phyloP scores from a whole-genome alignment of 2,797 vertebrate genomes.

The Emys orbicularis region DNA sequence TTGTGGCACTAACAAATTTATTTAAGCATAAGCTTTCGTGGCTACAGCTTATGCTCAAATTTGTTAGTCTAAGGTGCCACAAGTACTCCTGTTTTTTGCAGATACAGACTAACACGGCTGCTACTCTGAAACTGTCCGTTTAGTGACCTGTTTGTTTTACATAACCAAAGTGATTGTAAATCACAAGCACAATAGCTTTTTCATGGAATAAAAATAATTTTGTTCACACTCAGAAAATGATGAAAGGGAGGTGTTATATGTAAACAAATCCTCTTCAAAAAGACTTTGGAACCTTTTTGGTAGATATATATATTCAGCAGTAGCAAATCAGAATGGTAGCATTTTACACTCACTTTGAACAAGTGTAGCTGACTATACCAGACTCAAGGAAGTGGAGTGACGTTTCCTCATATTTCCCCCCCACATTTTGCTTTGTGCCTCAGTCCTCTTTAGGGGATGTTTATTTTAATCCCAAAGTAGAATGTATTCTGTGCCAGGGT shows the following conservation, averaged over 20 bases:
- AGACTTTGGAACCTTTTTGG: not conserved
- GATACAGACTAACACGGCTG: no score
- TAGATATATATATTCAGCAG: not conserved
- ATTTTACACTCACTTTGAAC: not conserved
- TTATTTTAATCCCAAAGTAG: not conserved
- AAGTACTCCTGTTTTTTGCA: no score
- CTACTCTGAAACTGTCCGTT: not conserved
- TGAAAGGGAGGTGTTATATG: not conserved
- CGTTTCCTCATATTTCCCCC: not conserved
- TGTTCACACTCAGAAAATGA: not conserved
- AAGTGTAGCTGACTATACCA: not conserved
- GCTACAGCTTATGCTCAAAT: no score
- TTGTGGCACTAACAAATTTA: no score
- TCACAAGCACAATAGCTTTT: not conserved
- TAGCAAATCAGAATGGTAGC: not conserved
- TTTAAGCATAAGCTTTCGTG: no score
- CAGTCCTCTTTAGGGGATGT: not conserved
- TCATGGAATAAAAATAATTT: not conserved
- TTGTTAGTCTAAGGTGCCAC: no score
- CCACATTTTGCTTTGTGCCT: not conserved
- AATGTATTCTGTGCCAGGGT: not conserved
- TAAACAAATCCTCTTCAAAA: not conserved
- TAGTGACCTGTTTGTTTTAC: not conserved
- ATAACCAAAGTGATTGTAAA: not conserved
- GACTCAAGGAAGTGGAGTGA: not conserved